These are phyloP conservation scores for Adelphocoris suturalis DNA, from an alignment of 2,888 invertebrate genomes.

Conservation along the genomic window DNA sequence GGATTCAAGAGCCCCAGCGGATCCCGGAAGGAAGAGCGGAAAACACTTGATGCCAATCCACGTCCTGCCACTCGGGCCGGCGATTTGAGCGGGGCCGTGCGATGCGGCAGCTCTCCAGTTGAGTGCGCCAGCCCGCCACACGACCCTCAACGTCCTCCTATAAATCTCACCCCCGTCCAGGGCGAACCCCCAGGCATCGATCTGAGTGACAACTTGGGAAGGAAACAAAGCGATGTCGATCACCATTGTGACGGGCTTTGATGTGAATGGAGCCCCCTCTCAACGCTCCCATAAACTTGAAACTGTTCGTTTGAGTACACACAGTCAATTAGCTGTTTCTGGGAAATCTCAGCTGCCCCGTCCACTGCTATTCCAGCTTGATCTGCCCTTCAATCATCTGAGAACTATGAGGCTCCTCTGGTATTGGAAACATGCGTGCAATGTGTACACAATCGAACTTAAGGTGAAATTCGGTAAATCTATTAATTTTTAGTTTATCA, in stretches of 20 bases:
- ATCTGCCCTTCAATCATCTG: too few species aligned
- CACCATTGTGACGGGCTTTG: constrained; percentile 23
- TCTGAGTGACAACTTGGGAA: constrained; percentile 31
- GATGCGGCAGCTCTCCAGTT: background rate
- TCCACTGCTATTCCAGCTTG: too few species aligned
- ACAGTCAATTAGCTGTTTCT: background rate
- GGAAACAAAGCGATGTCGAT: constrained; percentile 36
- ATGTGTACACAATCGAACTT: too few species aligned
- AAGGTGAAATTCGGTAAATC: too few species aligned
- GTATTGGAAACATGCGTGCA: too few species aligned
- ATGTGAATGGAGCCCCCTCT: constrained; percentile 3
- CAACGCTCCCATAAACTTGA: background rate
- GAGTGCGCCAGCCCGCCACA: background rate
- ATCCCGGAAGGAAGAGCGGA: constrained; percentile 17
- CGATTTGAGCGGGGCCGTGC: background rate
- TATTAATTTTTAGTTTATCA: too few species aligned
- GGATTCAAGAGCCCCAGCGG: background rate
- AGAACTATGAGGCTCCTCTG: too few species aligned
- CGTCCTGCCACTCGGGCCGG: background rate
- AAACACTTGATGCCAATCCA: constrained; percentile 21
- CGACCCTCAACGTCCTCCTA: constrained; percentile 22
- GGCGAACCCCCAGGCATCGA: constrained; percentile 1
- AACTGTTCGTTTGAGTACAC: background rate
- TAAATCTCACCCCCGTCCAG: background rate
- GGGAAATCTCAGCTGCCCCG: too few species aligned